Percentiles rank a stretch among this genome's conserved stretches.
These are phyloP conservation scores for Labroides dimidiatus DNA, from an alignment of 2,797 vertebrate species.

Conservation along the genomic window DNA sequence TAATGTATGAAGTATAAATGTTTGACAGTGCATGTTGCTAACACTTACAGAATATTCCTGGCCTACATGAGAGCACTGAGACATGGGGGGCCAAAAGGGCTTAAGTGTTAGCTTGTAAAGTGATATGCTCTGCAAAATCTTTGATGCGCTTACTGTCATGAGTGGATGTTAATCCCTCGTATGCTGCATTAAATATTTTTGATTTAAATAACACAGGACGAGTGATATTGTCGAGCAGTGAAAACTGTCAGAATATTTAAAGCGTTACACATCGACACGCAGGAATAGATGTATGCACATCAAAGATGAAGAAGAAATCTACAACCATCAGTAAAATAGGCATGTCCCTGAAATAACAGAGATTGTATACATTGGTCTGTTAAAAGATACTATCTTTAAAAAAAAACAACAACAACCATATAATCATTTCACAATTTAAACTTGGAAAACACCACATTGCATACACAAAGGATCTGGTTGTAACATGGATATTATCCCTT, in stretches of 20 bases:
- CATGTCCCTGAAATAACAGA: slow-evolving; percentile 5
- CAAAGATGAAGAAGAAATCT: background rate
- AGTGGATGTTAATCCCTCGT: slow-evolving; percentile 64
- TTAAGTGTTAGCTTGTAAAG: slow-evolving; percentile 61
- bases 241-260: slow-evolving; percentile 4
- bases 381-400: no score
- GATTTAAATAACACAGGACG: slow-evolving; percentile 61
- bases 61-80: slow-evolving; percentile 28
- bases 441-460: background rate
- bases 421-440: no score
- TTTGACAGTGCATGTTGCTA: slow-evolving; percentile 39
- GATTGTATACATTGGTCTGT: background rate
- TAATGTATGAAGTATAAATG: slow-evolving; percentile 27
- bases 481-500: slow-evolving; percentile 28
- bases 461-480: background rate
- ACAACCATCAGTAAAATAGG: no score
- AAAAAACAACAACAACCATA: no score
- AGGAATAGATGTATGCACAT: background rate
- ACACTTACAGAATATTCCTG: slow-evolving; percentile 36
- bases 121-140: slow-evolving; percentile 63
- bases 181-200: slow-evolving; percentile 55
- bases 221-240: slow-evolving; percentile 35
- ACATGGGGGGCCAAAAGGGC: slow-evolving; percentile 37
- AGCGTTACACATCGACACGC: background rate
- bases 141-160: slow-evolving; percentile 71